Evolutionary conservation across 30 jellyfish, hydroid and myxozoan genomes (phyloP).

Genomic region (Hydractinia symbiolongicarpus): DNA sequence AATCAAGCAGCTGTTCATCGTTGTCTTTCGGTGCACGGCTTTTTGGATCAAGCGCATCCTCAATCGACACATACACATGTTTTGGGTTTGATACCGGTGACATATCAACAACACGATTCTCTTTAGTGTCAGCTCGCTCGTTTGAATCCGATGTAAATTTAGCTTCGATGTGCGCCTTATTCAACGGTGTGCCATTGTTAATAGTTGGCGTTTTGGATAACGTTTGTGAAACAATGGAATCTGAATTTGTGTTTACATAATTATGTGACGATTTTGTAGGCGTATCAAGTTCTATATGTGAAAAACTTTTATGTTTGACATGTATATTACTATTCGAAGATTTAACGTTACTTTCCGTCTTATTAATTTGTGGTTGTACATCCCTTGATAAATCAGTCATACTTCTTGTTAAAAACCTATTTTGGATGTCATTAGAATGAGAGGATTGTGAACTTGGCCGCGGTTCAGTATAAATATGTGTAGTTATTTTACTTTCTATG

Average conservation of each 20-base stretch:
- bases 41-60: not conserved
- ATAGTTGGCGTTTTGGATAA: too few relatives aligned
- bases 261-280: not conserved
- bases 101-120: not conserved
- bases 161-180: not conserved
- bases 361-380: not conserved
- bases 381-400: not conserved
- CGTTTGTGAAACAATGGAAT: not conserved
- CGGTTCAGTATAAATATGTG: not conserved
- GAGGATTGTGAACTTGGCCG: not conserved
- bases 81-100: not conserved
- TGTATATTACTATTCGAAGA: not conserved
- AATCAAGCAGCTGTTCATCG: not conserved
- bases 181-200: not conserved
- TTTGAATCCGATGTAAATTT: not conserved
- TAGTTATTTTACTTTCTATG: not conserved
- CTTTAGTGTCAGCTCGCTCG: not conserved
- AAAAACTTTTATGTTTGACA: not conserved
- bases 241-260: not conserved
- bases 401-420: not conserved
- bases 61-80: not conserved
- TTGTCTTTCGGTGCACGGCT: not conserved
- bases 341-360: not conserved
- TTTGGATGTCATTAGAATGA: not conserved
- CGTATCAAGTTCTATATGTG: not conserved